Evolutionary conservation across 2,888 invertebrate genomes (phyloP).

Genomic region (Diadegma fenestrale): DNA sequence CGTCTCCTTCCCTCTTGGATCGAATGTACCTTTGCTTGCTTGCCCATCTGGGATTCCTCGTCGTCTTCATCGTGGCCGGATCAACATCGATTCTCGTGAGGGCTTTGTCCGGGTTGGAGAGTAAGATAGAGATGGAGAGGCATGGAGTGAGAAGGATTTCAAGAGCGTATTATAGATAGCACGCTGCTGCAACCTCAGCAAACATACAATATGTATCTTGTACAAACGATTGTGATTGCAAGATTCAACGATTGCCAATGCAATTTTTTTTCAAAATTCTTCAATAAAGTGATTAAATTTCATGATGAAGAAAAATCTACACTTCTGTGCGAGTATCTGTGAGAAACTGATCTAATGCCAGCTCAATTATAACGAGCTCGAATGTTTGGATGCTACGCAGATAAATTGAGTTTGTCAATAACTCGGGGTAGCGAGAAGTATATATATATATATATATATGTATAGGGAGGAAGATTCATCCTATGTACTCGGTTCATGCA

Average conservation of each 20-base stretch:
- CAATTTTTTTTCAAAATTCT: not conserved
- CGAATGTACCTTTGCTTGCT: constrained; percentile 51
- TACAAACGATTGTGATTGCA: constrained; percentile 3
- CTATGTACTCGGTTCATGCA: constrained; percentile 24
- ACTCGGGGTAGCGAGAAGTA: constrained; percentile 13
- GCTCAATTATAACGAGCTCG: not conserved
- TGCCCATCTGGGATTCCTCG: constrained; percentile 44
- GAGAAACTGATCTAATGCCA: not conserved
- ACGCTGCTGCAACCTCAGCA: constrained; percentile 6
- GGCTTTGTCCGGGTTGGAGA: constrained; percentile 42
- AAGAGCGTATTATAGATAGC: constrained; percentile 10
- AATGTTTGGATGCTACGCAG: not conserved
- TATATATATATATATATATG: not conserved
- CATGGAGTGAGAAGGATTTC: not conserved
- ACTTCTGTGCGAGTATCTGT: not conserved
- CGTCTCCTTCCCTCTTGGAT: constrained; percentile 41
- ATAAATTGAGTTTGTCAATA: constrained; percentile 2
- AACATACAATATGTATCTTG: constrained; percentile 12
- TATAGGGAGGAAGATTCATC: constrained; percentile 33
- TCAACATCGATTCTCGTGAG: constrained; percentile 47
- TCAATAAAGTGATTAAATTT: not conserved
- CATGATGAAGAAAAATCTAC: not conserved
- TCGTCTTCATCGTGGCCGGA: constrained; percentile 48
- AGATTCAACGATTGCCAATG: not conserved
- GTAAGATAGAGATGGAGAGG: not conserved